Base-by-base conservation (phyloP, 2,113 vertebrate genomes). In the Cnemophilus loriae region DNA sequence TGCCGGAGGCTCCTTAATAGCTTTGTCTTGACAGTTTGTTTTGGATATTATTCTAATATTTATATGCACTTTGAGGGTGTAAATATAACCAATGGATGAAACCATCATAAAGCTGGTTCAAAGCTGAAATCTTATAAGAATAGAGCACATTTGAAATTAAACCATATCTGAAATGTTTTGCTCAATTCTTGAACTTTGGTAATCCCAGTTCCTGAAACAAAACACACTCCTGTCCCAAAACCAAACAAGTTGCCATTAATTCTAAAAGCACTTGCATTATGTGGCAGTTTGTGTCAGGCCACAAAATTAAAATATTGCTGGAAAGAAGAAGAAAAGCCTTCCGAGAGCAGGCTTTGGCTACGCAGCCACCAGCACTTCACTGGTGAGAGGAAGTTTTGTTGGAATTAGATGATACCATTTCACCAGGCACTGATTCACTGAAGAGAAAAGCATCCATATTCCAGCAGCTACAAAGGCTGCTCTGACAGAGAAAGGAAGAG, bases 31-130 rank as follows among this genome's bases (percentile, higher is more conserved):
- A 83, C 83, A 79, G 73, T 60, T 97, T 92, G 28, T 59, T 97
- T 97, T 86, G 90, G 63, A 93, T 63, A 96, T 89, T 82, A 74
- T 78, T 94, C 56, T 85, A 92, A 85, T 90, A 95, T 89, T 95
- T 92, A 94, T 88, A 93, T 46, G 64, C 64, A 90, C 75, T 94
- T 81, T 73, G 83, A 68, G 84, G 20, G 37, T 78, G 64, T 89
- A 93, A 92, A 89, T 93, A 80, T 27, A 91, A 91, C 78, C 70
- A 57, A 37, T 32, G 37, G 64, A 87, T 74, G 37, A 95, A 91
- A 41, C 37, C 6, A 0, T 74, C 65, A 88, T 44, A 80, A 86
- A 79, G 61, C 53, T 75, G 12, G 33, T 96, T 85, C 56, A 81
- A 92, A 50, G 21, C n/a, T 68, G 23, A 50, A 89, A 77, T 65